phyloP scores from a whole-genome alignment of 1,140 invertebrate genomes.

The Phortica variegata region DNA sequence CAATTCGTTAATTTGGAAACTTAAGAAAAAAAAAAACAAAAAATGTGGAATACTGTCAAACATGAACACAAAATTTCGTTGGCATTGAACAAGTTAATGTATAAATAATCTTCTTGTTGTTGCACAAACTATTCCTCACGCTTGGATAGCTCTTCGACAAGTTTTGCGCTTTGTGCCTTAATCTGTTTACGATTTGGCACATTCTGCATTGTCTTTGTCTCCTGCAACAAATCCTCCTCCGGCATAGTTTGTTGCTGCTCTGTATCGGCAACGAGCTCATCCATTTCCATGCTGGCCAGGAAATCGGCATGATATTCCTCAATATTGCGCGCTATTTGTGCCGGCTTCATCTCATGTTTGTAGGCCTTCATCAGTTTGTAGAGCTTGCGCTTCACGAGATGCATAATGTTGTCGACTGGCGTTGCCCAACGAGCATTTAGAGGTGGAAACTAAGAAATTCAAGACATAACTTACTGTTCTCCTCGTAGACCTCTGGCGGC shows the following conservation, averaged over 20 bases:
- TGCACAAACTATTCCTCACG: background rate
- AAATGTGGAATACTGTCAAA: no score
- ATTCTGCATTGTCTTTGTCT: slow-evolving; percentile 38
- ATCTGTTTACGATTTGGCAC: slow-evolving; percentile 49
- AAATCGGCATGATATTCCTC: slow-evolving; percentile 42
- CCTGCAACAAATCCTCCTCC: slow-evolving; percentile 33
- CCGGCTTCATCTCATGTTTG: slow-evolving; percentile 29
- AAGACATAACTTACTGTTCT: slow-evolving; percentile 33
- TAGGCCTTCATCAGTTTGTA: slow-evolving; percentile 46
- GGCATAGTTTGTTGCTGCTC: slow-evolving; percentile 13
- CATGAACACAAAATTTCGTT: no score
- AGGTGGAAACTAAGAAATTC: background rate
- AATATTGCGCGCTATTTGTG: slow-evolving; percentile 22
- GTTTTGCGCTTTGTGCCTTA: slow-evolving; percentile 41
- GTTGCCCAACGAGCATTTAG: background rate
- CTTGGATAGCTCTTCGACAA: background rate
- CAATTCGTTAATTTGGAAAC: no score
- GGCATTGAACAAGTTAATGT: no score
- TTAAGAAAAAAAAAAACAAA: no score
- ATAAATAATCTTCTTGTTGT: no score
- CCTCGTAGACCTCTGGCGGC: slow-evolving; percentile 41
- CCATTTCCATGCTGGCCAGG: slow-evolving; percentile 28
- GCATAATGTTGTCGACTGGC: slow-evolving; percentile 45
- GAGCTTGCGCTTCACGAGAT: slow-evolving; percentile 39
- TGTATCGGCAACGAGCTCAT: slow-evolving; percentile 15